phyloP scores from a whole-genome alignment of 2,113 vertebrate species.

The Pygoscelis adeliae region DNA sequence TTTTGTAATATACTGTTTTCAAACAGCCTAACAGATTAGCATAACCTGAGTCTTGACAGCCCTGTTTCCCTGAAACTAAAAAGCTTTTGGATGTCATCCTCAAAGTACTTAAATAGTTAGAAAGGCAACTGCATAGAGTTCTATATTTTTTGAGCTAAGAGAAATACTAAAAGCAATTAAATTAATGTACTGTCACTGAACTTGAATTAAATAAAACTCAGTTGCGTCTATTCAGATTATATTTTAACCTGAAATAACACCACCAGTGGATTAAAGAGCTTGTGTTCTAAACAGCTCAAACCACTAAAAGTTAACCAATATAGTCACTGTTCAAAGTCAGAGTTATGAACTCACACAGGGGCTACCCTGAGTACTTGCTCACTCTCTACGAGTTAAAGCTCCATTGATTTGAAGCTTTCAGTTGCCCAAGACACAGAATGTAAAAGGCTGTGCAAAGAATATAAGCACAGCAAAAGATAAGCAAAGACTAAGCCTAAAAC shows the following conservation, averaged over 20 bases:
- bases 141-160: not conserved
- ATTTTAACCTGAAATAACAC: not conserved
- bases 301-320: not conserved
- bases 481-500: not conserved
- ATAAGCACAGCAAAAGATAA: not conserved
- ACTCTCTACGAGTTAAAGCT: not conserved
- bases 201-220: not conserved
- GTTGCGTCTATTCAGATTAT: not conserved
- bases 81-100: not conserved
- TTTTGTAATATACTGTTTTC: not conserved
- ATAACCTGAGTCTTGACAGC: not conserved
- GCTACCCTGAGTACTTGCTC: not conserved
- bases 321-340: not conserved
- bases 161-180: not conserved
- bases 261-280: not conserved
- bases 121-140: not conserved
- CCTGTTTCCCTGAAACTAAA: not conserved
- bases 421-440: not conserved
- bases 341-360: not conserved
- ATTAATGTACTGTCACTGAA: not conserved
- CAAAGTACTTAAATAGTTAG: not conserved
- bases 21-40: not conserved
- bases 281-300: not conserved
- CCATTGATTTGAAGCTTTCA: not conserved
- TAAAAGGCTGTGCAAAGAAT: not conserved